These are phyloP conservation scores for Baronia brevicornis DNA, from an alignment of 2,888 invertebrate species.

Conservation along the genomic window DNA sequence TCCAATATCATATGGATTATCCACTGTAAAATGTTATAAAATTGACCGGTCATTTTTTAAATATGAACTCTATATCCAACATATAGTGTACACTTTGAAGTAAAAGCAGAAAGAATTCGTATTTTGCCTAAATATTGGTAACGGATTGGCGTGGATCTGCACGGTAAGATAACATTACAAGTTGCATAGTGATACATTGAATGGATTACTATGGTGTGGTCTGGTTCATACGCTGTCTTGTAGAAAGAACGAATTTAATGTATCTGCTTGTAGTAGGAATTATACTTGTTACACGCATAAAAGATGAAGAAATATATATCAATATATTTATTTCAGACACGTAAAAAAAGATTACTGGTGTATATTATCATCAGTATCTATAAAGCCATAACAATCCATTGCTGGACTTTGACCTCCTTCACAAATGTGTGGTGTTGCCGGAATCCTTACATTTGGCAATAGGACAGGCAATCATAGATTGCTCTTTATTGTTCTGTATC, in stretches of 20 bases:
- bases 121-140: conserved; percentile 73
- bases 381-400: no score
- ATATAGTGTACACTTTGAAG: conserved; percentile 38
- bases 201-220: conserved; percentile 58
- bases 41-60: conserved; percentile 28
- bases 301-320: no score
- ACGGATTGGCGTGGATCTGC: conserved; percentile 66
- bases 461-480: no score
- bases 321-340: no score
- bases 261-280: no score
- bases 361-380: no score
- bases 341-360: no score
- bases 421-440: no score
- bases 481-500: no score
- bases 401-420: no score
- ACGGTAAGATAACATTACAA: conserved; percentile 60
- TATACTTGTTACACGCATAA: no score
- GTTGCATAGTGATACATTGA: conserved; percentile 66
- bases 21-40: conserved; percentile 61
- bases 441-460: no score
- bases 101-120: conserved; percentile 43
- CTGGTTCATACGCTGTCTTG: conserved; percentile 39
- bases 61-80: conserved; percentile 31
- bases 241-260: conserved; percentile 28
- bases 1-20: conserved; percentile 73